Conservation (phyloP, 2,888 invertebrate genomes). For the Rhamphomyia laevipes region DNA sequence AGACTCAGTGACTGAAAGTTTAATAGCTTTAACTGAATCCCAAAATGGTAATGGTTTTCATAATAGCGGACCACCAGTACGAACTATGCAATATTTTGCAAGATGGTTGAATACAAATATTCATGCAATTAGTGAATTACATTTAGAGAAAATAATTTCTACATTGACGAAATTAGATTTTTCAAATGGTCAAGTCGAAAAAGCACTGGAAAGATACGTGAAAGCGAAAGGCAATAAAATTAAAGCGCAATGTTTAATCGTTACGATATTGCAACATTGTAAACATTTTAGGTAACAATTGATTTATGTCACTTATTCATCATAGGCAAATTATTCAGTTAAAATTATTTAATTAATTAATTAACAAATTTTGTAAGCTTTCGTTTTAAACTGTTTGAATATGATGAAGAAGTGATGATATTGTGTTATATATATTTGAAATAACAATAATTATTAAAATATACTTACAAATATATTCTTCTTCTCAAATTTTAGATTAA, state of each 20-base stretch:
- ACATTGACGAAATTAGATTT: slow-evolving; percentile 45
- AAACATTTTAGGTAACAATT: slow-evolving; percentile 35
- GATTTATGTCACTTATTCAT: too few relatives aligned
- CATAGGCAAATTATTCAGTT: too few relatives aligned
- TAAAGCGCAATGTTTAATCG: slow-evolving; percentile 44
- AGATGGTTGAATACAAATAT: slow-evolving; percentile 51
- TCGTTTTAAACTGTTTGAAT: too few relatives aligned
- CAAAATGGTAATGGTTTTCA: not conserved
- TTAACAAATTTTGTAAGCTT: too few relatives aligned
- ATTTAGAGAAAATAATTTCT: slow-evolving; percentile 42
- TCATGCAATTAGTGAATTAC: slow-evolving; percentile 46
- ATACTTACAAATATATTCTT: too few relatives aligned
- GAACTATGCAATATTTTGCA: slow-evolving; percentile 37
- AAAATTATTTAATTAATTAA: too few relatives aligned
- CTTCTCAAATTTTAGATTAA: slow-evolving; percentile 33
- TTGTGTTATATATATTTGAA: too few relatives aligned
- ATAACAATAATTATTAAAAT: too few relatives aligned
- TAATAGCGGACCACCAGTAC: slow-evolving; percentile 34
- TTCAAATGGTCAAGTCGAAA: slow-evolving; percentile 44
- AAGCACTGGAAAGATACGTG: slow-evolving; percentile 49
- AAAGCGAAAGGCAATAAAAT: slow-evolving; percentile 41
- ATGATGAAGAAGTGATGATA: too few relatives aligned
- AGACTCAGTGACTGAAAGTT: slow-evolving; percentile 40
- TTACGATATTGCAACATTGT: slow-evolving; percentile 50
- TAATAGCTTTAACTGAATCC: slow-evolving; percentile 37